Conservation (phyloP, 2,797 vertebrate genomes). For the Mareca penelope region DNA sequence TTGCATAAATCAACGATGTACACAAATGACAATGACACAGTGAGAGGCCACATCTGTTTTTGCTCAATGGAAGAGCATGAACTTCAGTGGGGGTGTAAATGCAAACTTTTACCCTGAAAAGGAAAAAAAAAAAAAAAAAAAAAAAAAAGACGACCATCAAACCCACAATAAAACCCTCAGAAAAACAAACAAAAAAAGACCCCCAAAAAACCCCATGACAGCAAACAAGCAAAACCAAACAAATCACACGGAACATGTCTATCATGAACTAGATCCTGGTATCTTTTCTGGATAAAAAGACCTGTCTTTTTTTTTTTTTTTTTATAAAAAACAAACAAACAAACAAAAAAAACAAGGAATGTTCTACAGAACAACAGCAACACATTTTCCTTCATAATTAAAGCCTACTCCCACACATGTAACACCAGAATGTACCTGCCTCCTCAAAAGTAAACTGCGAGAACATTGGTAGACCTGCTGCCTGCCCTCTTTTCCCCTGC, state of each 20-base stretch:
- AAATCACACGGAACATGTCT: rapidly evolving
- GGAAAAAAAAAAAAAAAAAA: too few species aligned
- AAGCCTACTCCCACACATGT: background rate
- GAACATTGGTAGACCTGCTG: background rate
- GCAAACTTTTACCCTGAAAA: background rate
- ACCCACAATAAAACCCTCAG: background rate
- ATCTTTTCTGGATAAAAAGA: background rate
- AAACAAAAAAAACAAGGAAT: background rate
- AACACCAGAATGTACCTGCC: background rate
- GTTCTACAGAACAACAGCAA: background rate
- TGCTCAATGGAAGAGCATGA: background rate
- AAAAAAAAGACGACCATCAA: background rate
- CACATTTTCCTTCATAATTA: background rate
- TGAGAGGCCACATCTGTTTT: background rate
- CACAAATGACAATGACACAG: background rate
- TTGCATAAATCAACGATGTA: background rate
- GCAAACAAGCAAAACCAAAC: background rate
- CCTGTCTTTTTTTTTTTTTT: too few species aligned
- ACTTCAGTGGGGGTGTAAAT: background rate
- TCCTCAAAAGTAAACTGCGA: background rate
- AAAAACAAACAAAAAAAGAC: too few species aligned
- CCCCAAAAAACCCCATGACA: background rate
- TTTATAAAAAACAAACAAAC: too few species aligned
- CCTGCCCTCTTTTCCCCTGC: background rate
- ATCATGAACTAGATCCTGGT: background rate